A percentile compares a stretch with the other conserved stretches of the same genome.
Evolutionary conservation across 1,140 invertebrate species (phyloP).

Genomic region (Orchestia grillus): DNA sequence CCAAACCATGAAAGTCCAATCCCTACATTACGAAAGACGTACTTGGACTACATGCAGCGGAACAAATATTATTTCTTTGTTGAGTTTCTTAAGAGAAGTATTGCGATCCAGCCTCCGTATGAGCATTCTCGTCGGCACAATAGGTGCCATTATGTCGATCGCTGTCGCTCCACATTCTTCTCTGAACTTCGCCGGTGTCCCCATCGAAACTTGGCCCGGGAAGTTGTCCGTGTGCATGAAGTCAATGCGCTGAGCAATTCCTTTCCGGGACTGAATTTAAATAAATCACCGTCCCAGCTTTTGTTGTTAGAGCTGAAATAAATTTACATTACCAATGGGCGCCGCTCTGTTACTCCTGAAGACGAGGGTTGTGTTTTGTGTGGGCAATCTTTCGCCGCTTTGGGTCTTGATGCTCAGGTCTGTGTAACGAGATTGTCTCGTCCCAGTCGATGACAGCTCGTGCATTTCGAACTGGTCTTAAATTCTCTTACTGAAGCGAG

Average conservation of each 20-base stretch:
- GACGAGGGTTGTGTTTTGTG: neutral
- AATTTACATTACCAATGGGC: conserved; percentile 36
- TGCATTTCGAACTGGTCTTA: neutral
- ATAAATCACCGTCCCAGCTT: conserved; percentile 5
- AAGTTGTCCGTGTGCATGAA: conserved; percentile 22
- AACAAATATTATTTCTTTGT: neutral
- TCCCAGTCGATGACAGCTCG: neutral
- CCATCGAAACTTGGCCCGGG: conserved; percentile 3
- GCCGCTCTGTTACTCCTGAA: neutral
- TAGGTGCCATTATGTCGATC: neutral
- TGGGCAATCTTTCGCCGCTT: neutral
- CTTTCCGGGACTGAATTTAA: conserved; percentile 41
- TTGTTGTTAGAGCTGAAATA: conserved; percentile 48
- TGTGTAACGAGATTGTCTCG: neutral
- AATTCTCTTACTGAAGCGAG: neutral
- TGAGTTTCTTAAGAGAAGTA: neutral
- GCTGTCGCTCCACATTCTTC: neutral
- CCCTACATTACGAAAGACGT: neutral
- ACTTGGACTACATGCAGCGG: neutral
- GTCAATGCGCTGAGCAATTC: conserved; percentile 37
- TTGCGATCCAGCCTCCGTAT: neutral
- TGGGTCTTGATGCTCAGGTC: neutral
- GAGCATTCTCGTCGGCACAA: neutral
- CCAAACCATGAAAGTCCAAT: neutral
- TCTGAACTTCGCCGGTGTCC: neutral